Evolutionary conservation across 2,113 vertebrate genomes (phyloP), one percentile per base, ranked within the genome.

Genomic region (Brachionichthys hirsutus): DNA sequence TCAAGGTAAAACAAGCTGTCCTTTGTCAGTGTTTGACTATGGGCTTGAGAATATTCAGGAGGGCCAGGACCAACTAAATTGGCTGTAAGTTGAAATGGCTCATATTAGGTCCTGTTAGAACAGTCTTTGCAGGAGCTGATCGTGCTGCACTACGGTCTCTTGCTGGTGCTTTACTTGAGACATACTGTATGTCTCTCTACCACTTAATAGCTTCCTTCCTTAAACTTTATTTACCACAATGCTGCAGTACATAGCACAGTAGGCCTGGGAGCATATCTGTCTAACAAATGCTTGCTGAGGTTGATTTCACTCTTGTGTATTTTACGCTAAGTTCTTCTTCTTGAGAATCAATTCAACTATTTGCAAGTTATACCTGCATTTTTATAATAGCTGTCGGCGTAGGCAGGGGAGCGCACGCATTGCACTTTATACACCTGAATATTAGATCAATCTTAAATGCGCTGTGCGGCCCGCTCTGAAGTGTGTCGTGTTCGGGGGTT

Each of bases 371-470:
- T 22, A 46, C 38, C 38, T 34, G 17, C 46, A 57, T 19, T 46
- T 47, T 50, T 56, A 49, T 20, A 9, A 44, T 24, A 47, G 50
- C 35, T 51, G 22, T 45, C 20, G 35, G 19, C 55, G n/a, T 34
- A 41, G 42, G 43, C 40, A 36, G 40, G 51, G 38, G 44, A 64
- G 17, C 4, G 6, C 36, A 20, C 64, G 60, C 30, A 34, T 41
- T 54, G 51, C 14, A 15, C 38, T 57, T 54, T 67, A 58, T 15
- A 54, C 50, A 68, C 62, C 40, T 65, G 38, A 49, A 46, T 63
- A 70, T 64, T 17, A 67, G 19, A 75, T 63, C 49, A 63, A 45
- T 62, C 62, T 55, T 50, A 35, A 64, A 57, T 20, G 59, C 60
- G 46, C 17, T 46, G 36, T 15, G 48, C 2, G 16, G 62, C 50